Conservation (phyloP, 2,113 vertebrate species). For the Agelaius tricolor region DNA sequence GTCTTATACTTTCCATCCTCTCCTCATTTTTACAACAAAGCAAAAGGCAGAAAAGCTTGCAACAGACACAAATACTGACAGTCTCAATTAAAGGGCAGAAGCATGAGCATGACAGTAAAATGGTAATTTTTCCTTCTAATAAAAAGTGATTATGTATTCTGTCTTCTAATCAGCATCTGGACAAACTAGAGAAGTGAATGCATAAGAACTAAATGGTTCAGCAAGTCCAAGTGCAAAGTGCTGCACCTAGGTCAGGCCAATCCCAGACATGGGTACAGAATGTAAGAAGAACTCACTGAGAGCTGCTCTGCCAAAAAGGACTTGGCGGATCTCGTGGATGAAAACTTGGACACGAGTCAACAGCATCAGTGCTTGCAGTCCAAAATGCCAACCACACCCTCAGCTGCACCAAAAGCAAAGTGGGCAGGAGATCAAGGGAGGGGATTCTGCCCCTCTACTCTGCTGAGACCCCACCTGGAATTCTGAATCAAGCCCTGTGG, state of each 20-base stretch:
- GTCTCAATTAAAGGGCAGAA: conserved; percentile 23
- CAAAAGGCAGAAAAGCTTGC: not conserved
- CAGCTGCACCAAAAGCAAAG: not conserved
- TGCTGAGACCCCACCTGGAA: not conserved
- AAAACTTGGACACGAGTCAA: not conserved
- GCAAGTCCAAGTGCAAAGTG: not conserved
- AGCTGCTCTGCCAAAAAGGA: not conserved
- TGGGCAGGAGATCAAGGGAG: not conserved
- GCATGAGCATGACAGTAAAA: not conserved
- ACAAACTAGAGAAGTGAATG: not conserved
- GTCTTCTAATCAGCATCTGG: not conserved
- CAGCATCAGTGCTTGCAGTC: not conserved
- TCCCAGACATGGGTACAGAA: not conserved
- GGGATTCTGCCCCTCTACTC: not conserved
- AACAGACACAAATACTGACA: not conserved
- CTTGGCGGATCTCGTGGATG: not conserved
- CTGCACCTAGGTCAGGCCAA: not conserved
- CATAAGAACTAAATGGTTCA: not conserved
- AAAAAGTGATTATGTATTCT: not conserved
- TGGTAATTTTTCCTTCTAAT: not conserved
- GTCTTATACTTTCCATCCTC: not conserved
- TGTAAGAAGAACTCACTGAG: not conserved
- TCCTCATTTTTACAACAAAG: conserved; percentile 13
- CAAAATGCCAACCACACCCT: not conserved
- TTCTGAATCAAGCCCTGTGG: not conserved